These are phyloP conservation scores for Stegostoma tigrinum DNA, from an alignment of 2,113 vertebrate species.

Conservation along the genomic window DNA sequence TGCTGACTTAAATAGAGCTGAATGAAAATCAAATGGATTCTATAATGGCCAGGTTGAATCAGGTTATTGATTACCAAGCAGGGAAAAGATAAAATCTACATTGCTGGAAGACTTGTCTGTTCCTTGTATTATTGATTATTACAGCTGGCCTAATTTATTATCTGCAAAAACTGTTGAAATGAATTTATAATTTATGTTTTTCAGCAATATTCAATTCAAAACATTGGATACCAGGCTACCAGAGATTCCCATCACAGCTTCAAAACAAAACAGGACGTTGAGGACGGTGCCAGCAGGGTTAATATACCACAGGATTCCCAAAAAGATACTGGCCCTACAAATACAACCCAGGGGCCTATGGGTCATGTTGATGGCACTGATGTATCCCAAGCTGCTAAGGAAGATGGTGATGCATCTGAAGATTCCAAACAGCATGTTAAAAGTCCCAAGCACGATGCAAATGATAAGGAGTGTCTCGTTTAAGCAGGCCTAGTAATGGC, in stretches of 20 bases:
- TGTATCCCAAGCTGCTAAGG: not conserved
- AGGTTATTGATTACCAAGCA: not conserved
- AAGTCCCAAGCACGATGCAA: not conserved
- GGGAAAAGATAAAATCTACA: not conserved
- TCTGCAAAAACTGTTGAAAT: not conserved
- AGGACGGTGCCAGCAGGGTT: not conserved
- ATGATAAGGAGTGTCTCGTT: not conserved
- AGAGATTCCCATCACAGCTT: not conserved
- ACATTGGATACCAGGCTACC: not conserved
- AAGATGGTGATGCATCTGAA: not conserved
- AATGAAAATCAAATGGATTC: not conserved
- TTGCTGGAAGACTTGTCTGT: not conserved
- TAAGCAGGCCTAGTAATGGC: not conserved
- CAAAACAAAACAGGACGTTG: not conserved
- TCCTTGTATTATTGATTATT: not conserved
- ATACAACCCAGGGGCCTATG: not conserved
- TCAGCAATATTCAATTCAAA: conserved; percentile 30
- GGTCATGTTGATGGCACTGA: not conserved
- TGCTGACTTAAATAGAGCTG: not conserved
- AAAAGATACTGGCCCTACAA: not conserved
- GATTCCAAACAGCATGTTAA: not conserved
- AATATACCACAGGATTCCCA: not conserved
- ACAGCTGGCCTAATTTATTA: not conserved
- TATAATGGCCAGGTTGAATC: not conserved
- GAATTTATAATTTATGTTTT: conserved; percentile 6